Evolutionary conservation across 2,797 vertebrate genomes (phyloP).

Genomic region (Smutsia temminckii): DNA sequence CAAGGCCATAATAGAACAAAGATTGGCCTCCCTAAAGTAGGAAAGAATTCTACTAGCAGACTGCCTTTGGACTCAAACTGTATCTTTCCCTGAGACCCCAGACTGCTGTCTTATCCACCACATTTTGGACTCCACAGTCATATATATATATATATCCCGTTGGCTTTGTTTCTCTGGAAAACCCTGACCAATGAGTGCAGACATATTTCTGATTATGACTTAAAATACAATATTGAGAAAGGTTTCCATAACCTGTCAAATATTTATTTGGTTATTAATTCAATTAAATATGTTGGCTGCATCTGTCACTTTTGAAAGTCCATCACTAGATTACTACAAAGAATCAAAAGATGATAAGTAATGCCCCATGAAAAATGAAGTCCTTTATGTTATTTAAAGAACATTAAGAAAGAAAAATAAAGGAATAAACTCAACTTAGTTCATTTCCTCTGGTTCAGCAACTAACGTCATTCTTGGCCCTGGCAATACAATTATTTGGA

Average conservation of each 20-base stretch:
- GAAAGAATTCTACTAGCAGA: background rate
- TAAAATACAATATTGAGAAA: background rate
- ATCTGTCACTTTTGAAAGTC: background rate
- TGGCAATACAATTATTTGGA: background rate
- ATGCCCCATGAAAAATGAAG: background rate
- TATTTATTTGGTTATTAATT: constrained; percentile 40
- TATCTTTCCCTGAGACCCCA: background rate
- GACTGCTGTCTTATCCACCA: background rate
- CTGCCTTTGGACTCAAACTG: background rate
- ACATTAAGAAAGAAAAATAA: background rate
- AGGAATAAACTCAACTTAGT: background rate
- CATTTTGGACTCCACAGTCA: background rate
- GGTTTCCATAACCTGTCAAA: background rate
- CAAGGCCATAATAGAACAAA: background rate
- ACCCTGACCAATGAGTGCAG: background rate
- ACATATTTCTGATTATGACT: background rate
- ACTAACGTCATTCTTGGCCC: background rate
- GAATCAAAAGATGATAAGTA: background rate
- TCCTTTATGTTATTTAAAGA: background rate
- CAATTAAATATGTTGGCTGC: background rate
- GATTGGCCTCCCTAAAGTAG: background rate
- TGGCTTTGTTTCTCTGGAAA: background rate
- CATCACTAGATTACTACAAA: background rate
- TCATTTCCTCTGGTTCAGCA: background rate
- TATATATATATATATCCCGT: background rate